phyloP scores from a whole-genome alignment of 53 echinoderm and acorn worm species.

The Actinopyga echinites region DNA sequence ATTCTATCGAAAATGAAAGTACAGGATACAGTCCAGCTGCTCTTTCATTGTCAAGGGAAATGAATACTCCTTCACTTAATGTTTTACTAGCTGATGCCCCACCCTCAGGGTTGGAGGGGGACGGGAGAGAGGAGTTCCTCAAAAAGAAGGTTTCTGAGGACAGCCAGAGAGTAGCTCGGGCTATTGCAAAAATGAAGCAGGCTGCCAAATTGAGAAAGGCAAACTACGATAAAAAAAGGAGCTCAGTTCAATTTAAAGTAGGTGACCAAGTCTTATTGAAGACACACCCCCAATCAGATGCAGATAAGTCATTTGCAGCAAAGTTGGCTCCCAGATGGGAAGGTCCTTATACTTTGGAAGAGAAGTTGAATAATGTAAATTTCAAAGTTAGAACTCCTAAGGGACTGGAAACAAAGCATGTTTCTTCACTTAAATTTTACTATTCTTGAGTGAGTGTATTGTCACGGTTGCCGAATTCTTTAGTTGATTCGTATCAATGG shows the following conservation, averaged over 20 bases:
- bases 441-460: neutral
- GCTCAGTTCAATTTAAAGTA: neutral
- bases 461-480: no score
- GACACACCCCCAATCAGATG: conserved; percentile 33
- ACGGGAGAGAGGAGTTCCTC: neutral
- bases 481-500: no score
- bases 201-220: neutral
- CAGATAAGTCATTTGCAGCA: conserved; percentile 30
- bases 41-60: neutral
- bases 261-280: conserved; percentile 47
- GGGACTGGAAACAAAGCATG: neutral
- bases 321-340: conserved; percentile 39
- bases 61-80: neutral
- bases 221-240: conserved; percentile 38
- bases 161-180: no score
- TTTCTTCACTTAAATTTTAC: neutral
- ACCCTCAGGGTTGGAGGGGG: neutral
- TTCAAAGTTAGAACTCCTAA: neutral
- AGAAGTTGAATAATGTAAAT: conserved; percentile 25
- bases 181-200: neutral
- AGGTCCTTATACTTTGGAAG: conserved; percentile 16
- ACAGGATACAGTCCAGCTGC: neutral
- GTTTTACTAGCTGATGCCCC: neutral
- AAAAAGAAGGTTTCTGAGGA: neutral
- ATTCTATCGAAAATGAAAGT: conserved; percentile 49